Base-by-base conservation (phyloP, 2,888 invertebrate genomes). In the Cephus runcator region DNA sequence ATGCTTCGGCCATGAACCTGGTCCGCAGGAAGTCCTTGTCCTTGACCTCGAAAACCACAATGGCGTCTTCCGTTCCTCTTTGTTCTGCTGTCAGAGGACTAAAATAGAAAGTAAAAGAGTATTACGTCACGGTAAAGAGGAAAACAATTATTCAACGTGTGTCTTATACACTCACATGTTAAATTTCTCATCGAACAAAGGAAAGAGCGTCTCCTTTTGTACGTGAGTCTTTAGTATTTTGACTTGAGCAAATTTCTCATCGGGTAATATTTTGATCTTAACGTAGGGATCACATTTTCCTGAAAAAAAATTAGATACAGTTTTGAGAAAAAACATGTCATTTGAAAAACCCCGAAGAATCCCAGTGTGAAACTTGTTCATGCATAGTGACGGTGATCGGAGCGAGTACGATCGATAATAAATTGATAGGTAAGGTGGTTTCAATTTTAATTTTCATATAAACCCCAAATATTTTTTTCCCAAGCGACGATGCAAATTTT, bases 1-100 rank as follows among this genome's bases (percentile, higher is more conserved):
- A 98, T 69, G 97, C 97, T 92, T 99, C 99, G 12, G 98, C 98
- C 83, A 99, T 96, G 92, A 98, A 98, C 88, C 98, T 97, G 91
- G 98, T 98, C 86, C 95, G 95, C 90, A 98, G 95, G 92, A 98
- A 95, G 92, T 99, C 99, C 91, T 98, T 98, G 92, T 99, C 99
- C 93, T 99, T 99, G 23, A 99, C 94, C 83, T 97, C 96, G 88
- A 99, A 97, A 83, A 97, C 94, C 78, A 99, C 91, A 83, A 98
- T 92, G 0, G 95, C 97, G 84, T 96, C 94, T 69, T 94, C 88
- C 11, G 93, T 87, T 69, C 92, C 92, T 77, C 95, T 95, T 90
- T 97, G 97, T 77, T 96, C 96, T n/a, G 94, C 91, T 4, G 94
- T 94, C 69, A 98, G 92, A 74, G 93, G 93, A 87, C 97, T 97